Conservation (phyloP, 2,888 invertebrate genomes). For the Drosophila acutilabella region DNA sequence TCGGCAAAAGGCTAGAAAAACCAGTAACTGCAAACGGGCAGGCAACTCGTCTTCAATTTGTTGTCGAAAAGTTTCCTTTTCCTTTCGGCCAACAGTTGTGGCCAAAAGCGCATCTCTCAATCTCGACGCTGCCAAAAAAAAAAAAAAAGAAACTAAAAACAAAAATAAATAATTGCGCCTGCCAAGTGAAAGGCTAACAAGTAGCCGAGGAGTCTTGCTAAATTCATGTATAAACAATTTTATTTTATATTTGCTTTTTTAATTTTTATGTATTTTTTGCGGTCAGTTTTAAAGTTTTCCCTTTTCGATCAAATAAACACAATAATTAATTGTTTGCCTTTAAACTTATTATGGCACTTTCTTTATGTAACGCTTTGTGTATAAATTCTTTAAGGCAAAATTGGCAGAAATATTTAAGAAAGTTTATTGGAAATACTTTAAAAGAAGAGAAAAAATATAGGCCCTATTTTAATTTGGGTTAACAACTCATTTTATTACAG, state of each 20-base stretch:
- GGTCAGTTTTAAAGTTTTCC: not conserved
- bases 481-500: no score
- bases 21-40: conserved; percentile 34
- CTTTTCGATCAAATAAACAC: no score
- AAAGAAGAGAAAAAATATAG: no score
- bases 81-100: conserved; percentile 47
- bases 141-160: not conserved
- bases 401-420: no score
- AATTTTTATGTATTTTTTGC: not conserved
- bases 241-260: conserved; percentile 9
- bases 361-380: no score
- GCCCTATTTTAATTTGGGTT: no score
- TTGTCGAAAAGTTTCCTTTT: conserved; percentile 57
- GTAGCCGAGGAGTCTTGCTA: conserved; percentile 28
- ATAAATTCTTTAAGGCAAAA: no score
- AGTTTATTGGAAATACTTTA: no score
- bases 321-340: no score
- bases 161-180: conserved; percentile 46
- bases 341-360: no score
- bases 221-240: not conserved
- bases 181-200: conserved; percentile 67
- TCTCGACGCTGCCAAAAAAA: conserved; percentile 26
- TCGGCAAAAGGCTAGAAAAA: conserved; percentile 59
- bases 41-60: conserved; percentile 46
- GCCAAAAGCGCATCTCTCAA: conserved; percentile 56